phyloP scores from a whole-genome alignment of 2,888 invertebrate genomes.

The Suillia variegata region DNA sequence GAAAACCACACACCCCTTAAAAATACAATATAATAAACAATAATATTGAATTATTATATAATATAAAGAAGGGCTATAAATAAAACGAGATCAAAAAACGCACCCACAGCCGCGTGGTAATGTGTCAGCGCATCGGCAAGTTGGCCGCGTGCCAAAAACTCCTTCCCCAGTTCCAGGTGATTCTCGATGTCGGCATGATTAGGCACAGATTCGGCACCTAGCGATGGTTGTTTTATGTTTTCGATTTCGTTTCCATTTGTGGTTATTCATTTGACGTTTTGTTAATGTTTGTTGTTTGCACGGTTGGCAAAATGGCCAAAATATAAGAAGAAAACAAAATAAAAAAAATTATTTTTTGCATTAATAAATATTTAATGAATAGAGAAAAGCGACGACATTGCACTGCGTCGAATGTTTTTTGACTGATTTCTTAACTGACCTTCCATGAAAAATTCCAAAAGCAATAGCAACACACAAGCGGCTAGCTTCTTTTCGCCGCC shows the following conservation, averaged over 20 bases:
- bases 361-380: no score
- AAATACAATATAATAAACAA: no score
- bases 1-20: no score
- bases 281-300: slow-evolving; percentile 10
- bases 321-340: not conserved
- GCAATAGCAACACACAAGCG: slow-evolving; percentile 70
- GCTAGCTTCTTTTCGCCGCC: slow-evolving; percentile 67
- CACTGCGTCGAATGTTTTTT: no score
- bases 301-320: slow-evolving; percentile 14
- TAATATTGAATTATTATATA: no score
- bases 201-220: slow-evolving; percentile 68
- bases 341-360: no score
- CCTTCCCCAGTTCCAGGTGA: slow-evolving; percentile 92
- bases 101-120: slow-evolving; percentile 97
- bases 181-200: slow-evolving; percentile 83
- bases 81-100: slow-evolving; percentile 52
- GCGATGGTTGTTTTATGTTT: no score
- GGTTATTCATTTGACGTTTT: not conserved
- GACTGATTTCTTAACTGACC: no score
- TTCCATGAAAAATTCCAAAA: slow-evolving; percentile 72
- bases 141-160: slow-evolving; percentile 90
- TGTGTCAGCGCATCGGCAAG: slow-evolving; percentile 95
- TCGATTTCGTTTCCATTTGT: not conserved
- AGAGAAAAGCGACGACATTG: not conserved
- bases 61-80: no score